Conservation (phyloP, 2,797 vertebrate genomes). For the Danio kyathit region DNA sequence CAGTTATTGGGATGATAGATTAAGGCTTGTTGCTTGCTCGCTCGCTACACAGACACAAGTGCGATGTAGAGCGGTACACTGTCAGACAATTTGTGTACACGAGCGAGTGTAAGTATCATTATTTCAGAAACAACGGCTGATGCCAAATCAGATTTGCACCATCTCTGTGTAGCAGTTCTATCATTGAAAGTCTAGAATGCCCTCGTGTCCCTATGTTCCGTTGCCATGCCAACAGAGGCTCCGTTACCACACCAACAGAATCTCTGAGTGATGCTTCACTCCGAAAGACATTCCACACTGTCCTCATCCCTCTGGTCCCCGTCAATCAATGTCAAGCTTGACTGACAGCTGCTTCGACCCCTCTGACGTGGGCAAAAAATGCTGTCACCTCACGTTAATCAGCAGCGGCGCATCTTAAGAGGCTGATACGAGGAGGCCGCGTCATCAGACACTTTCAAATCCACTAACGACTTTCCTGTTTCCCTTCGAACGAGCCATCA, state of each 20-base stretch:
- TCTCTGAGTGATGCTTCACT: slow-evolving; percentile 57
- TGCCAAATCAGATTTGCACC: slow-evolving; percentile 28
- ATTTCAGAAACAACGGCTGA: slow-evolving; percentile 39
- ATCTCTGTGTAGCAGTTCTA: slow-evolving; percentile 50
- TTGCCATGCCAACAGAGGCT: slow-evolving; percentile 61
- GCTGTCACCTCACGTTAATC: slow-evolving; percentile 57
- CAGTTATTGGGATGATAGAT: slow-evolving; percentile 29
- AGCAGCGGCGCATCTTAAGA: slow-evolving; percentile 37
- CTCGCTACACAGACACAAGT: background rate
- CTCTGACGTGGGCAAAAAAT: slow-evolving; percentile 49
- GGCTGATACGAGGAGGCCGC: slow-evolving; percentile 12
- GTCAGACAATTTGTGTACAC: slow-evolving; percentile 41
- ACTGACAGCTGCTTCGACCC: slow-evolving; percentile 56
- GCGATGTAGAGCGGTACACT: background rate
- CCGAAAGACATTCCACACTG: slow-evolving; percentile 57
- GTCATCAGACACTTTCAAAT: slow-evolving; percentile 42
- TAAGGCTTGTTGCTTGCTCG: slow-evolving; percentile 10
- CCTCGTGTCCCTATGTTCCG: slow-evolving; percentile 54
- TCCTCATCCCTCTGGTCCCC: slow-evolving; percentile 58
- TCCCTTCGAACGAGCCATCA: slow-evolving; percentile 14
- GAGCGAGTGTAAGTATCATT: slow-evolving; percentile 20
- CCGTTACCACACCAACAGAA: slow-evolving; percentile 58
- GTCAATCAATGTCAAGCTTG: slow-evolving; percentile 55
- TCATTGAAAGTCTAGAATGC: slow-evolving; percentile 48
- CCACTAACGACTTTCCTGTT: slow-evolving; percentile 37